These are phyloP conservation scores for Poecilia gillii DNA, from an alignment of 2,797 vertebrate species.

Conservation along the genomic window DNA sequence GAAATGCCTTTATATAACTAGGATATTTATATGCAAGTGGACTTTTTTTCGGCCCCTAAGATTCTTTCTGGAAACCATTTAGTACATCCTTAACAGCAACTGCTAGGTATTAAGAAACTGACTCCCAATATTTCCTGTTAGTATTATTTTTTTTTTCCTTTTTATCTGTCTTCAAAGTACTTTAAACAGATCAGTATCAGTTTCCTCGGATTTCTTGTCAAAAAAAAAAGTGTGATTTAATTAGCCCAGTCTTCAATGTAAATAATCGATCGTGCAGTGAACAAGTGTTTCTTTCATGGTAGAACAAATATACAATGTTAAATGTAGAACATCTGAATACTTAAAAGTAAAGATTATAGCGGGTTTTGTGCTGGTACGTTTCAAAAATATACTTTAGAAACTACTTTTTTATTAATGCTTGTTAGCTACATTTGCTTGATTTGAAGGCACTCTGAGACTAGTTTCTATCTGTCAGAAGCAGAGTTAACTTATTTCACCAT, in stretches of 20 bases:
- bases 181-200: background rate
- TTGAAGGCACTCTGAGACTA: no score
- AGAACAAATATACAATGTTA: background rate
- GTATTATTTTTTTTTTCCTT: background rate
- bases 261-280: background rate
- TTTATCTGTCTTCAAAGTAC: background rate
- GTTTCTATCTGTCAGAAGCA: no score
- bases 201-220: background rate
- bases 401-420: no score
- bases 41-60: background rate
- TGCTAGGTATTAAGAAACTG: background rate
- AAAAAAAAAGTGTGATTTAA: background rate
- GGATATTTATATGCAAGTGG: background rate
- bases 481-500: no score
- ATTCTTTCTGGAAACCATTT: background rate
- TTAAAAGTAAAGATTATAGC: background rate
- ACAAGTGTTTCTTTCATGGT: background rate
- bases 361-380: background rate
- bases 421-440: no score
- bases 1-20: background rate
- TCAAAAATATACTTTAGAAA: background rate
- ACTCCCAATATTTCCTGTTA: background rate
- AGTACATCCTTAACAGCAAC: no score
- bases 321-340: background rate
- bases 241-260: background rate